These are phyloP conservation scores for Archips crataeganus DNA, from an alignment of 2,888 invertebrate species.

Conservation along the genomic window DNA sequence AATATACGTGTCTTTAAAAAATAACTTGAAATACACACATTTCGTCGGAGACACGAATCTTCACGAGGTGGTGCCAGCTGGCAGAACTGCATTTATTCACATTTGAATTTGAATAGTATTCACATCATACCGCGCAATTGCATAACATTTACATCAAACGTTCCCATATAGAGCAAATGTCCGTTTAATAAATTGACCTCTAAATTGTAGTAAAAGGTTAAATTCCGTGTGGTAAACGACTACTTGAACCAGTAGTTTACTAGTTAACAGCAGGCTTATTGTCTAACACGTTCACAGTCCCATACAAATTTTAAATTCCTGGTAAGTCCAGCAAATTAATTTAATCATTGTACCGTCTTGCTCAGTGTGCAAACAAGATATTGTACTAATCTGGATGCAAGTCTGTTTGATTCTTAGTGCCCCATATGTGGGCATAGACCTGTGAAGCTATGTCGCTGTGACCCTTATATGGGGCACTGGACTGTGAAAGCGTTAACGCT, in stretches of 20 bases:
- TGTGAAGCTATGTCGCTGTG: too few relatives aligned
- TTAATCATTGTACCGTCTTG: too few relatives aligned
- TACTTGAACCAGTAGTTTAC: not conserved
- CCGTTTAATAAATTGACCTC: slow-evolving; percentile 14
- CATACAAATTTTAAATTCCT: too few relatives aligned
- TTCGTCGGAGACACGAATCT: slow-evolving; percentile 9
- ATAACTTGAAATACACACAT: not conserved
- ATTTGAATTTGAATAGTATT: not conserved
- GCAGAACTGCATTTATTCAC: slow-evolving; percentile 3
- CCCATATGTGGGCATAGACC: too few relatives aligned
- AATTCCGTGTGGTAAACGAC: not conserved
- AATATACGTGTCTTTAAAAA: not conserved
- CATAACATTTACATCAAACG: not conserved
- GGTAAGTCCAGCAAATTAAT: too few relatives aligned
- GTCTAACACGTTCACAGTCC: too few relatives aligned
- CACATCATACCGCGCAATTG: not conserved
- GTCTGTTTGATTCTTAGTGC: too few relatives aligned
- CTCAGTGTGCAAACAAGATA: too few relatives aligned
- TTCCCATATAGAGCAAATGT: not conserved
- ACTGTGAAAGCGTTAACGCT: too few relatives aligned
- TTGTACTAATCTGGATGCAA: too few relatives aligned
- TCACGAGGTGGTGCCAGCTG: slow-evolving; percentile 26
- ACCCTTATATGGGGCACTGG: too few relatives aligned
- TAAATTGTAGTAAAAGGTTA: slow-evolving; percentile 4
- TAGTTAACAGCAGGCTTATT: too few relatives aligned